These are phyloP conservation scores for Euclidia mi DNA, from an alignment of 2,888 invertebrate species.

Conservation along the genomic window DNA sequence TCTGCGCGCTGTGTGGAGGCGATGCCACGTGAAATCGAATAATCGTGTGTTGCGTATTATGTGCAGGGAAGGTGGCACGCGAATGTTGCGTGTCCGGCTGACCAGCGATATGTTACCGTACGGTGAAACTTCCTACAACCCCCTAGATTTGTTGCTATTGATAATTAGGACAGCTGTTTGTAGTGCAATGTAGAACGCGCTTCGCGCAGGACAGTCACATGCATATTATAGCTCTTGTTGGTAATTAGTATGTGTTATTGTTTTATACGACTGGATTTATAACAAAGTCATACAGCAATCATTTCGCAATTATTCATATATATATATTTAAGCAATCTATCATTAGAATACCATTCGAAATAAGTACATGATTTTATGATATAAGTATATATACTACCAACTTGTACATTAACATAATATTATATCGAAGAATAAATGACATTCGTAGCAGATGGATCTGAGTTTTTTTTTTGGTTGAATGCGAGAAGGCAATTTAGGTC, in stretches of 20 bases:
- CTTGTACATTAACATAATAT: background rate
- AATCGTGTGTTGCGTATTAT: slow-evolving; percentile 48
- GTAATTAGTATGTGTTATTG: background rate
- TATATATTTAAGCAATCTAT: too few relatives aligned
- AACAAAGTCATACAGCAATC: too few relatives aligned
- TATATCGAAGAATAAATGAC: background rate
- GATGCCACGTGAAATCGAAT: slow-evolving; percentile 43
- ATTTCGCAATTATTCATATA: too few relatives aligned
- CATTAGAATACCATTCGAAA: too few relatives aligned
- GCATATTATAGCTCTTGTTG: slow-evolving; percentile 4
- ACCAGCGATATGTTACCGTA: slow-evolving; percentile 22
- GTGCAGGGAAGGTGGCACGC: slow-evolving; percentile 39
- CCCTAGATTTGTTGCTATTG: slow-evolving; percentile 47
- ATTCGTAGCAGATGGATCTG: slow-evolving; percentile 5
- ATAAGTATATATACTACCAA: too few relatives aligned
- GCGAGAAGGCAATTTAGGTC: slow-evolving; percentile 20
- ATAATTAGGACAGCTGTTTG: slow-evolving; percentile 45
- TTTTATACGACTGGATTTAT: too few relatives aligned
- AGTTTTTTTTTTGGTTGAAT: slow-evolving; percentile 17
- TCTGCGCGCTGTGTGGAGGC: slow-evolving; percentile 14
- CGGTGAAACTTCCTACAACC: slow-evolving; percentile 6
- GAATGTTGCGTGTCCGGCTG: slow-evolving; percentile 40
- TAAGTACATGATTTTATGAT: too few relatives aligned
- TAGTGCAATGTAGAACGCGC: slow-evolving; percentile 12
- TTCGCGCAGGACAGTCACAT: slow-evolving; percentile 10